A percentile compares a stretch with the other conserved stretches of the same genome.
Evolutionary conservation across 2,113 vertebrate genomes (phyloP).

Genomic region (Oreocharis arfaki): DNA sequence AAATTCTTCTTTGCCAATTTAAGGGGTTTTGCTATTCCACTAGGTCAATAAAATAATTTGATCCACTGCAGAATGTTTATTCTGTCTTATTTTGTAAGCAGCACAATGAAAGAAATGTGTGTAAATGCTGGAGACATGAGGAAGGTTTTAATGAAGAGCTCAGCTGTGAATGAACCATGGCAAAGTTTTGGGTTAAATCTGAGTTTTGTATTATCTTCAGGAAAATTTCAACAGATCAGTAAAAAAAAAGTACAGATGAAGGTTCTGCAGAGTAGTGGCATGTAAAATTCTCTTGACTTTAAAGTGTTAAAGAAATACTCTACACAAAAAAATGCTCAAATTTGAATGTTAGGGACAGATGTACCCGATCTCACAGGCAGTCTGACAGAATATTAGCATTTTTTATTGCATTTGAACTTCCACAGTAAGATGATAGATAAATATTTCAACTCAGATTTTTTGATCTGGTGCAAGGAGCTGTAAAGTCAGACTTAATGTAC

Average conservation of each 20-base stretch:
- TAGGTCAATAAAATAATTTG: not conserved
- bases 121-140: not conserved
- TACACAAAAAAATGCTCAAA: not conserved
- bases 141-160: fast-evolving
- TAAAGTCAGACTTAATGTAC: not conserved
- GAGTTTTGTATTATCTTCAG: not conserved
- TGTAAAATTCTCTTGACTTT: not conserved
- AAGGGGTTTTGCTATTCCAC: not conserved
- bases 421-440: not conserved
- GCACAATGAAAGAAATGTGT: not conserved
- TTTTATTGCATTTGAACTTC: not conserved
- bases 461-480: not conserved
- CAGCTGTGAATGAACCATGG: not conserved
- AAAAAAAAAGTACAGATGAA: not conserved
- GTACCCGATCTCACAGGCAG: not conserved
- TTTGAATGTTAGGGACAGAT: not conserved
- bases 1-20: not conserved
- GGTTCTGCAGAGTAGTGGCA: not conserved
- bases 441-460: not conserved
- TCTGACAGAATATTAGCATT: not conserved
- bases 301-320: not conserved
- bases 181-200: not conserved
- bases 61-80: not conserved
- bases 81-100: not conserved
- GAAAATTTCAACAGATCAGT: not conserved